Percentiles rank a stretch among this genome's conserved stretches.
Evolutionary conservation across 2,888 invertebrate species (phyloP).

Genomic region (Crioceris asparagi): DNA sequence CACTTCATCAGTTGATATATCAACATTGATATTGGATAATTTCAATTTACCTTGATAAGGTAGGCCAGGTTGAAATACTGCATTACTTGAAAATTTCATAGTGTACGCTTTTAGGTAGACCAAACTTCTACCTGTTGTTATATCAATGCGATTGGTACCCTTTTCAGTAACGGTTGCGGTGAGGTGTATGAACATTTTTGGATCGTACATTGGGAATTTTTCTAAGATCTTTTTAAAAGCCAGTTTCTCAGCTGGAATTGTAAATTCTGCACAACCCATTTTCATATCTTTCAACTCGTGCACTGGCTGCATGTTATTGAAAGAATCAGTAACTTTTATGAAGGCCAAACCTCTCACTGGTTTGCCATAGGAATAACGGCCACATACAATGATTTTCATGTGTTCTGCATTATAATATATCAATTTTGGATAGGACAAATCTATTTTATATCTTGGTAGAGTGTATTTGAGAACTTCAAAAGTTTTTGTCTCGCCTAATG

Average conservation of each 20-base stretch:
- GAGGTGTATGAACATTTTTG: conserved; percentile 28
- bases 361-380: conserved; percentile 51
- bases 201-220: conserved; percentile 18
- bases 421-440: conserved; percentile 41
- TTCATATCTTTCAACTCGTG: conserved; percentile 27
- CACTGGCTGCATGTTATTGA: conserved; percentile 21
- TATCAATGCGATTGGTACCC: conserved; percentile 53
- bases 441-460: conserved; percentile 49
- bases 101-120: conserved; percentile 47
- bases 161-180: conserved; percentile 45
- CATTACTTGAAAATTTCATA: conserved; percentile 48
- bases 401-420: conserved; percentile 39
- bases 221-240: conserved; percentile 16
- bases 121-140: conserved; percentile 44
- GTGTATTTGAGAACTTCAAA: conserved; percentile 47
- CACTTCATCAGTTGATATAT: conserved; percentile 25
- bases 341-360: conserved; percentile 45
- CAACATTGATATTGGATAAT: conserved; percentile 19
- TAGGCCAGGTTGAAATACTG: conserved; percentile 54
- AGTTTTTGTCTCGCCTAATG: conserved; percentile 32
- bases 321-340: conserved; percentile 33
- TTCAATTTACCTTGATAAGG: conserved; percentile 56
- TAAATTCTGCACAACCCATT: conserved; percentile 31
- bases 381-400: conserved; percentile 44
- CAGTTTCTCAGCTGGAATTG: conserved; percentile 24